phyloP scores from a whole-genome alignment of 2,113 vertebrate genomes.

The Cichladusa arquata region DNA sequence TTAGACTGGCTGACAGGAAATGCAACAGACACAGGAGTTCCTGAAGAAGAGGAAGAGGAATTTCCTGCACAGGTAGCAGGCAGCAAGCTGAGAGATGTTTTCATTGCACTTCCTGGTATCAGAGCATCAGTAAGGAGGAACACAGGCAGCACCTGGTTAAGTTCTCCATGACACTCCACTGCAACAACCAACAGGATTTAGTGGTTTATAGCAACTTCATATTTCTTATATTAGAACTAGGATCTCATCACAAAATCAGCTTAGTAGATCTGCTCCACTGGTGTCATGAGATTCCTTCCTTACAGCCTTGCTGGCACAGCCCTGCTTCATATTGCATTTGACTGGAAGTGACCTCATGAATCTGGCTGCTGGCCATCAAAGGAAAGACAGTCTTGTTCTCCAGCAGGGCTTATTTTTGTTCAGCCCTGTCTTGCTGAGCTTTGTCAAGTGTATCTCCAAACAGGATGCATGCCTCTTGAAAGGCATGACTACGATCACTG shows the following conservation, averaged over 20 bases:
- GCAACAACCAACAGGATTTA: background rate
- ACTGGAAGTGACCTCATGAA: slow-evolving; percentile 63
- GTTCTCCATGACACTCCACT: background rate
- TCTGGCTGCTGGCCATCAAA: slow-evolving; percentile 64
- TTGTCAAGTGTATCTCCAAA: slow-evolving; percentile 67
- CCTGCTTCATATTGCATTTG: slow-evolving; percentile 29
- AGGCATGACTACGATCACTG: slow-evolving; percentile 16
- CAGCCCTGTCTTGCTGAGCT: slow-evolving; percentile 54
- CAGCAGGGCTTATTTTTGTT: slow-evolving; percentile 68
- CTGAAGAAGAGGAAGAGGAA: slow-evolving; percentile 47
- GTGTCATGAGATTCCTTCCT: slow-evolving; percentile 18
- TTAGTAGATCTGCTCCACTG: background rate
- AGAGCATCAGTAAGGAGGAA: background rate
- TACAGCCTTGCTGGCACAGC: background rate
- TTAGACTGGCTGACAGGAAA: slow-evolving; percentile 42
- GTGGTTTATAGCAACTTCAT: background rate
- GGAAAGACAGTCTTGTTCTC: slow-evolving; percentile 59
- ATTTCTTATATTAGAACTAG: background rate
- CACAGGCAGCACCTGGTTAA: background rate
- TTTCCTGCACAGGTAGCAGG: slow-evolving; percentile 56
- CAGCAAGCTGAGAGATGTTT: slow-evolving; percentile 22
- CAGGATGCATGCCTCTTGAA: slow-evolving; percentile 64
- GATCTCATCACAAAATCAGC: background rate
- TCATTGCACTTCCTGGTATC: slow-evolving; percentile 20
- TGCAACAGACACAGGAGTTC: background rate